Conservation (phyloP, 1,140 invertebrate genomes). For the Calycopis cecrops region DNA sequence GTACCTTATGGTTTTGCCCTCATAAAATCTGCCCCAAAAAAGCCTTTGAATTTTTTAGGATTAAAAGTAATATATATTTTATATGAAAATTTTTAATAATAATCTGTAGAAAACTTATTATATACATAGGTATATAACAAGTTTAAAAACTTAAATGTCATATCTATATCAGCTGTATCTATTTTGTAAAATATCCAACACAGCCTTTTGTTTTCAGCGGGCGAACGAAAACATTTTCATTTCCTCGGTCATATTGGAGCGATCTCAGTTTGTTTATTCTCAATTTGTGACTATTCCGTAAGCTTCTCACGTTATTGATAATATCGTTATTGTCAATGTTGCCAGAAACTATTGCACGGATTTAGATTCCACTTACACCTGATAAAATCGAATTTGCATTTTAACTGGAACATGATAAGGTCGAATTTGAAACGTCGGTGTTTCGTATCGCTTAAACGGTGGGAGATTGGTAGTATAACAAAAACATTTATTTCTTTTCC, state of each 20-base stretch:
- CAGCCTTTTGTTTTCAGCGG: conserved; percentile 20
- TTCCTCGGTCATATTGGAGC: conserved; percentile 32
- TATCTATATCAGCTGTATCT: neutral
- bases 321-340: conserved; percentile 12
- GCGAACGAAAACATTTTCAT: conserved; percentile 53
- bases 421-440: neutral
- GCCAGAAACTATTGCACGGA: conserved; percentile 4
- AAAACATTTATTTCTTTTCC: neutral
- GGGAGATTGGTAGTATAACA: neutral
- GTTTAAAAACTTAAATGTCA: too few relatives aligned
- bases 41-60: too few relatives aligned
- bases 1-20: too few relatives aligned
- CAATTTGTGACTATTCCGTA: conserved; percentile 33
- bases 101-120: too few relatives aligned
- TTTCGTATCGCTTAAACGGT: neutral
- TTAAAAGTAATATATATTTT: too few relatives aligned
- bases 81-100: too few relatives aligned
- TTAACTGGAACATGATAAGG: neutral
- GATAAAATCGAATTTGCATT: neutral
- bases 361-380: neutral
- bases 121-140: too few relatives aligned
- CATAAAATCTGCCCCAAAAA: too few relatives aligned
- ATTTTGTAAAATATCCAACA: neutral
- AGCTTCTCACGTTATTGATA: conserved; percentile 10
- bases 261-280: conserved; percentile 41